A percentile compares a stretch with the other conserved stretches of the same genome.
Evolutionary conservation across 92 coral and sea anemone genomes (phyloP).

Genomic region (Palythoa caribaeorum): DNA sequence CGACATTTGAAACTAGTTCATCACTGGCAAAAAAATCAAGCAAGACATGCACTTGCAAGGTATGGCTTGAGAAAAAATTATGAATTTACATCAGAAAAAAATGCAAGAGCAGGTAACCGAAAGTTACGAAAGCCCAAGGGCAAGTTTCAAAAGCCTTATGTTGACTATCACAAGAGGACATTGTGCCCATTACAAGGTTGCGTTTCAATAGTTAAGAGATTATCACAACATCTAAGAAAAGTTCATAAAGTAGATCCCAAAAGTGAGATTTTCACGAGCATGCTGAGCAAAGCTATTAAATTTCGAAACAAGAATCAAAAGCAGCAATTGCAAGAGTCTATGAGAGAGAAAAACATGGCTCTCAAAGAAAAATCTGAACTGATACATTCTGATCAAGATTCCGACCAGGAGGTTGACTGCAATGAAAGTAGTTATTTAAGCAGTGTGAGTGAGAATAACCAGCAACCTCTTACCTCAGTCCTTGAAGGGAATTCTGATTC

Average conservation of each 20-base stretch:
- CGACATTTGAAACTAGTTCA: slow-evolving; percentile 37
- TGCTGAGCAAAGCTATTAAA: slow-evolving; percentile 15
- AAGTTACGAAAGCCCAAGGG: slow-evolving; percentile 1
- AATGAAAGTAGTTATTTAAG: not conserved
- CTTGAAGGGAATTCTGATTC: slow-evolving; percentile 13
- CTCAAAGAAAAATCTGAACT: not conserved
- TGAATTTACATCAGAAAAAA: slow-evolving; percentile 40
- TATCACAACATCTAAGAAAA: slow-evolving; percentile 47
- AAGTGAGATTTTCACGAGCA: slow-evolving; percentile 34
- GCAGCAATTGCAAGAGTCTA: not conserved
- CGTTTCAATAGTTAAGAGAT: slow-evolving; percentile 37
- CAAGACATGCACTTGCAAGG: slow-evolving; percentile 20
- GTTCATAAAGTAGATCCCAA: slow-evolving; percentile 23
- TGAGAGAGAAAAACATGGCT: not conserved
- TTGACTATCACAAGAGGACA: slow-evolving; percentile 36
- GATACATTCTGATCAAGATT: slow-evolving; percentile 14
- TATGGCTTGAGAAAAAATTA: slow-evolving; percentile 31
- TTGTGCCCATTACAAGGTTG: slow-evolving; percentile 45
- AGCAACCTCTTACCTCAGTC: not conserved
- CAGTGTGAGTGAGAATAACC: not conserved
- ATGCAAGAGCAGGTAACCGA: slow-evolving; percentile 43
- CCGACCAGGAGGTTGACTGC: slow-evolving; percentile 17
- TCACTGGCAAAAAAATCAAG: slow-evolving; percentile 21
- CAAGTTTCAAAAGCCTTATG: not conserved
- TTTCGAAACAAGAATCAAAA: not conserved